phyloP scores from a whole-genome alignment of 2,888 invertebrate genomes.

The Lamproptera curius region DNA sequence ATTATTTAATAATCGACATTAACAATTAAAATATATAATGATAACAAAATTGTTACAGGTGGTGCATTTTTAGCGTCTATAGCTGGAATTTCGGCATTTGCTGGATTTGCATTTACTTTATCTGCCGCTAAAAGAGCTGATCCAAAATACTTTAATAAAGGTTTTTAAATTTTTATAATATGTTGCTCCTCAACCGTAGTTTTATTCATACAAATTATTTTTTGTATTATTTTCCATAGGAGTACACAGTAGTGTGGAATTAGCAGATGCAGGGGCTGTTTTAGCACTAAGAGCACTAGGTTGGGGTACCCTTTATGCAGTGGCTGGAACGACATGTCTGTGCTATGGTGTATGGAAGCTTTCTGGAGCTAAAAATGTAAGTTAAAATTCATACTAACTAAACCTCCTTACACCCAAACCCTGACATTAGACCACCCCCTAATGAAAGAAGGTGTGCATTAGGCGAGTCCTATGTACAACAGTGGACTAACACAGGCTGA shows the following conservation, averaged over 20 bases:
- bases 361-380: constrained; percentile 90
- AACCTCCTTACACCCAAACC: no score
- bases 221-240: no score
- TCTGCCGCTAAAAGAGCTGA: constrained; percentile 88
- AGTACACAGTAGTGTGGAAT: constrained; percentile 76
- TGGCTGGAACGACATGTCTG: constrained; percentile 89
- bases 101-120: constrained; percentile 90
- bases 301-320: constrained; percentile 92
- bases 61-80: constrained; percentile 84
- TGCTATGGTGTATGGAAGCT: constrained; percentile 93
- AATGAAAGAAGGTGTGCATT: no score
- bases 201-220: not conserved
- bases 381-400: no score
- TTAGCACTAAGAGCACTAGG: constrained; percentile 91
- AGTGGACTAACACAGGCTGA: no score
- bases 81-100: constrained; percentile 86
- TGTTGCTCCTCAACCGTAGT: no score
- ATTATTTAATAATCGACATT: not conserved
- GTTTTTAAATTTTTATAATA: constrained; percentile 32
- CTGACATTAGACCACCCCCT: no score
- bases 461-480: no score
- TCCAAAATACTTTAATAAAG: constrained; percentile 87
- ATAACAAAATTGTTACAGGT: constrained; percentile 68
- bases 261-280: constrained; percentile 86
- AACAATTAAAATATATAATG: not conserved